Conservation (phyloP, 2,888 invertebrate species). For the Diachrysia chrysitis region DNA sequence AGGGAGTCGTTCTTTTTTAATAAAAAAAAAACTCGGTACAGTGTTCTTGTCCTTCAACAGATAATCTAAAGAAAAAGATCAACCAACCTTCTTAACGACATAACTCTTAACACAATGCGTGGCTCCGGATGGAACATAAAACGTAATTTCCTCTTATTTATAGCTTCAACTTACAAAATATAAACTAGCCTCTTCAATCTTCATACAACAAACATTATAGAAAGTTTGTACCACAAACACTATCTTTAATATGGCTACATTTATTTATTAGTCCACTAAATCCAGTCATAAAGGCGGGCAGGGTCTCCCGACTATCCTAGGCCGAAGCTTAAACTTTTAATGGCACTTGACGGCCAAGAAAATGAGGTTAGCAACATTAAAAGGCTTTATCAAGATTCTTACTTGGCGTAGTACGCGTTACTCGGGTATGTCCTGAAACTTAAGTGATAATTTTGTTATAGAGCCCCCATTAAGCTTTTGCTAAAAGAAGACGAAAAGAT, state of each 20-base stretch:
- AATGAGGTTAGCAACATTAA: slow-evolving; percentile 76
- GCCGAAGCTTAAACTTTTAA: slow-evolving; percentile 77
- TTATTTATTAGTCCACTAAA: slow-evolving; percentile 70
- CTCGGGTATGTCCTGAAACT: slow-evolving; percentile 35
- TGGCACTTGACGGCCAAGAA: slow-evolving; percentile 77
- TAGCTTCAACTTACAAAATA: neutral
- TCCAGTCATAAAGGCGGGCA: slow-evolving; percentile 63
- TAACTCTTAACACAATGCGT: neutral
- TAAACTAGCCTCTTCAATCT: slow-evolving; percentile 14
- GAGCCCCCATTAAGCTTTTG: slow-evolving; percentile 13
- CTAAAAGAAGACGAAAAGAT: slow-evolving; percentile 7
- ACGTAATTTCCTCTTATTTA: slow-evolving; percentile 7
- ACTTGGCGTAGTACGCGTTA: slow-evolving; percentile 48
- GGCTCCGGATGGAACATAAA: neutral
- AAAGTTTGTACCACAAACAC: slow-evolving; percentile 51
- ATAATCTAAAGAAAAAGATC: neutral
- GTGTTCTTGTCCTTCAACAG: neutral
- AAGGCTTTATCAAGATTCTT: slow-evolving; percentile 75
- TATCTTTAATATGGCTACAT: slow-evolving; percentile 62
- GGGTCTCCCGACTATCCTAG: slow-evolving; percentile 63
- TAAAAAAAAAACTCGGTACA: too few relatives aligned
- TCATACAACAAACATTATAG: slow-evolving; percentile 42
- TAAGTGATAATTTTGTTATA: slow-evolving; percentile 49
- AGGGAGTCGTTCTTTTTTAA: too few relatives aligned
- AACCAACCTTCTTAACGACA: neutral